Evolutionary conservation across 2,113 vertebrate genomes (phyloP).

Genomic region (Suricata suricatta): DNA sequence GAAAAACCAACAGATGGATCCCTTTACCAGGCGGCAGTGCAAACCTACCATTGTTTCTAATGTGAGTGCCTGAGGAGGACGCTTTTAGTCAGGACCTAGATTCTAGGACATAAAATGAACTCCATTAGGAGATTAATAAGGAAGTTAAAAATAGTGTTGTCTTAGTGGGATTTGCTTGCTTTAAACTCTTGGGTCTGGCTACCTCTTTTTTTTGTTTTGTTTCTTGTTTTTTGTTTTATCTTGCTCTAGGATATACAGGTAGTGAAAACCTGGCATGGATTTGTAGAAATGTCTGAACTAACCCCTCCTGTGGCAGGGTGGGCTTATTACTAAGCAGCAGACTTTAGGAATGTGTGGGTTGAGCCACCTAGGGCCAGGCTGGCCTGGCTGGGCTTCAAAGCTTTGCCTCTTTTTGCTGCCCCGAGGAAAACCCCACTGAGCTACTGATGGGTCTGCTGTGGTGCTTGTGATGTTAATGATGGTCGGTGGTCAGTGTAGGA

Average conservation of each 20-base stretch:
- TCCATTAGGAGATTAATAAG: slow-evolving; percentile 63
- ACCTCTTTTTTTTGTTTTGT: background rate
- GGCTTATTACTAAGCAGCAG: background rate
- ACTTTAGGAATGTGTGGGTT: background rate
- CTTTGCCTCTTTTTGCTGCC: background rate
- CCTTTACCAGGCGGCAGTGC: slow-evolving; percentile 97
- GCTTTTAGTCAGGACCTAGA: slow-evolving; percentile 56
- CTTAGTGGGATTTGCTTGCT: slow-evolving; percentile 64
- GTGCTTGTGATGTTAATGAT: background rate
- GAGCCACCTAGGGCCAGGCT: background rate
- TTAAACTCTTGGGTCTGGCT: slow-evolving; percentile 49
- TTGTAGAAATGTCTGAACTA: background rate
- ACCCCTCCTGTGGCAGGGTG: background rate
- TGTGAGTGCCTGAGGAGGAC: slow-evolving; percentile 85
- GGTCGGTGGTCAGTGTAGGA: background rate
- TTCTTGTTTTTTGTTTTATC: slow-evolving; percentile 11
- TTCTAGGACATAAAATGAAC: slow-evolving; percentile 69
- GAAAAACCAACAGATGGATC: slow-evolving; percentile 99
- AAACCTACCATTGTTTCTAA: slow-evolving; percentile 99
- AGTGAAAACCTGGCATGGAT: slow-evolving; percentile 52
- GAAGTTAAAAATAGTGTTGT: slow-evolving; percentile 69
- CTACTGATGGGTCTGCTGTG: background rate
- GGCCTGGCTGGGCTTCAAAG: background rate
- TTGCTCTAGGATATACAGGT: slow-evolving; percentile 29
- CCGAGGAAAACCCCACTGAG: background rate